Percentiles rank a stretch among this genome's conserved stretches.
Evolutionary conservation across 2,113 vertebrate species (phyloP).

Genomic region (Oryzias melastigma): DNA sequence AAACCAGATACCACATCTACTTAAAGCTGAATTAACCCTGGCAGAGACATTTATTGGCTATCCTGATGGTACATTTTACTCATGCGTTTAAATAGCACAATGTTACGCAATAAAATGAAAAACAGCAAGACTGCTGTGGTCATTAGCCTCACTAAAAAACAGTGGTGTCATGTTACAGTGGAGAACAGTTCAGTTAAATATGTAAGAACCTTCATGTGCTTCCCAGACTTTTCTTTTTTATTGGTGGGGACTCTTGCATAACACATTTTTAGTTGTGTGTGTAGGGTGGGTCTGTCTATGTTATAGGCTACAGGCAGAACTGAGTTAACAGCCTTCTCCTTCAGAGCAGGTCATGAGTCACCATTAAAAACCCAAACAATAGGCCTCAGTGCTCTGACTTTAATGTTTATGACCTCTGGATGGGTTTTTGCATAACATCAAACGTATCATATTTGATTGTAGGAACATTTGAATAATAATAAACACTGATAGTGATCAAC

Average conservation of each 20-base stretch:
- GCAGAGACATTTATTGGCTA: too few relatives aligned
- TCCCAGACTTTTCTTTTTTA: constrained; percentile 23
- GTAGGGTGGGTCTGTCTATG: constrained; percentile 9
- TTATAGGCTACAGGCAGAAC: neutral
- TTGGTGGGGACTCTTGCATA: constrained; percentile 38
- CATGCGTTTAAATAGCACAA: constrained; percentile 33
- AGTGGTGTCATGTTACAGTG: constrained; percentile 1
- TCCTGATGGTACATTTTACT: constrained; percentile 4
- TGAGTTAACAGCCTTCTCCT: neutral
- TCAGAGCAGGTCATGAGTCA: neutral
- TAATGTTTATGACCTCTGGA: neutral
- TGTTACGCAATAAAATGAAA: constrained; percentile 35
- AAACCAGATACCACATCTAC: too few relatives aligned
- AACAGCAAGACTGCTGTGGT: neutral
- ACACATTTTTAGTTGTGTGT: neutral
- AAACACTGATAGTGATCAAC: too few relatives aligned
- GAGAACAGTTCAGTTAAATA: too few relatives aligned
- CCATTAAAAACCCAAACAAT: neutral
- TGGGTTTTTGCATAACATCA: too few relatives aligned
- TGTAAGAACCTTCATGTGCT: neutral
- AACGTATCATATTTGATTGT: too few relatives aligned
- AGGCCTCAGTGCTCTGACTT: neutral
- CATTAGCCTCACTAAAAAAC: constrained; percentile 11
- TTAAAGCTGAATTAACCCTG: too few relatives aligned
- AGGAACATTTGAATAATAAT: too few relatives aligned